Evolutionary conservation across 37 sponge, comb jelly and placozoan species (phyloP), one percentile per base, ranked within the genome.

Genomic region (Bolinopsis microptera): DNA sequence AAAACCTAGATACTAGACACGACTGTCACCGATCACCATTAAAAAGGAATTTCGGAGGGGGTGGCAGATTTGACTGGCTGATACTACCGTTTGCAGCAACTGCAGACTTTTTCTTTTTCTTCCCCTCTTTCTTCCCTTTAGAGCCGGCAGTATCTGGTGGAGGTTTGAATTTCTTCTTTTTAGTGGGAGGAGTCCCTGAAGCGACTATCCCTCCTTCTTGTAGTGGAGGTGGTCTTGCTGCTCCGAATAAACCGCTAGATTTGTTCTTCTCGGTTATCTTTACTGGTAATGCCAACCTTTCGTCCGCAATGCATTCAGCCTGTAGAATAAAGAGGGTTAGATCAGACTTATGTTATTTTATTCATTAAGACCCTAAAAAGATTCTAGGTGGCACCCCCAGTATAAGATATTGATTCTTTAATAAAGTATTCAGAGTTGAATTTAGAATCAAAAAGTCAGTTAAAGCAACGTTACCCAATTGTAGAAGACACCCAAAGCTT

Each of bases 241-340:
- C 90, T 26, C 90, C 90, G 30, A 86, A 86, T 48, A 41, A 40
- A 2, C 90, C 90, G 61, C 90, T 86, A 26, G 90, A 86, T 34
- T 86, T 86, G 90, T 86, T 40, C 39, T 86, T 86, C 48, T 86
- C 90, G 0, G 90, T 86, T 48, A 86, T 23, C 30, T 39, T 48
- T 40, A 39, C 90, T 34, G 90, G 90, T 86, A 86, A 27, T 0
- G 90, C 90, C 13, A 86, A 48, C 1, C 90, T 28, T 27, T 86
- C 90, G 90, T 86, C 90, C 0, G 90, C 90, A 1, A 86, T 86
- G 28, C 90, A 86, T 27, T 86, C 90, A 0, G 90, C 90, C 80
- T 77, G 80, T 5, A 13, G 13, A 48, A 13, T n/a, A n/a, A n/a
- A n/a, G n/a, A n/a, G n/a, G n/a, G n/a, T n/a, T n/a, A n/a, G n/a